Evolutionary conservation across 1,140 invertebrate genomes (phyloP).

Genomic region (Polyergus mexicanus): DNA sequence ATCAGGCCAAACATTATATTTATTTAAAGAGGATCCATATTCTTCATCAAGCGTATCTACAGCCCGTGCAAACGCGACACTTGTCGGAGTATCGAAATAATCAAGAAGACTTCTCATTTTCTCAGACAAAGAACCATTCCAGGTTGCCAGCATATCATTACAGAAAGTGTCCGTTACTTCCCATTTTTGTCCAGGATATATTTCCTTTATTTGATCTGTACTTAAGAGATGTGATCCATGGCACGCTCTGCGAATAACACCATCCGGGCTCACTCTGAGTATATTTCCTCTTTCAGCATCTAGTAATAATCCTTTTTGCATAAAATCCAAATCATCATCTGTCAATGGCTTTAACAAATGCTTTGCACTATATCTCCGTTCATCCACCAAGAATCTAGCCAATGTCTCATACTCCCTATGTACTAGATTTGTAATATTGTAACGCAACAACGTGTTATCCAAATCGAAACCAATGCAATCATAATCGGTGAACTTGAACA

Average conservation of each 20-base stretch:
- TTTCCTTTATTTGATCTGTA: conserved; percentile 87
- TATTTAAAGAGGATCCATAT: conserved; percentile 80
- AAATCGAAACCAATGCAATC: conserved; percentile 94
- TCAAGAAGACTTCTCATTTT: conserved; percentile 91
- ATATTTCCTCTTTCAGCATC: conserved; percentile 92
- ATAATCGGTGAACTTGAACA: conserved; percentile 89
- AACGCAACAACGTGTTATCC: conserved; percentile 91
- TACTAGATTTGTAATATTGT: conserved; percentile 89
- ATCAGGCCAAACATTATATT: conserved; percentile 90
- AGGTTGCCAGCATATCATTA: conserved; percentile 87
- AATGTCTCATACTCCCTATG: conserved; percentile 89
- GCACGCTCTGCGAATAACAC: conserved; percentile 89
- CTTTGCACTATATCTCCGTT: conserved; percentile 88
- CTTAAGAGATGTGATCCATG: conserved; percentile 90
- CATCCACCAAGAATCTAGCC: conserved; percentile 88
- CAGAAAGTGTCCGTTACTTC: conserved; percentile 87
- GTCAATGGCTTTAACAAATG: conserved; percentile 87
- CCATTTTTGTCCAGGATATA: conserved; percentile 89
- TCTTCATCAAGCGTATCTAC: conserved; percentile 90
- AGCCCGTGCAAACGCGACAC: conserved; percentile 90
- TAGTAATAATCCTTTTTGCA: conserved; percentile 92
- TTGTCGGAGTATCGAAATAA: conserved; percentile 92
- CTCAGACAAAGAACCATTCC: conserved; percentile 88
- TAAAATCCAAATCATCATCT: conserved; percentile 88
- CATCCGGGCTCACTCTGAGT: conserved; percentile 89